Evolutionary conservation across 2,113 vertebrate genomes (phyloP).

Genomic region (Gallinago jamesoni): DNA sequence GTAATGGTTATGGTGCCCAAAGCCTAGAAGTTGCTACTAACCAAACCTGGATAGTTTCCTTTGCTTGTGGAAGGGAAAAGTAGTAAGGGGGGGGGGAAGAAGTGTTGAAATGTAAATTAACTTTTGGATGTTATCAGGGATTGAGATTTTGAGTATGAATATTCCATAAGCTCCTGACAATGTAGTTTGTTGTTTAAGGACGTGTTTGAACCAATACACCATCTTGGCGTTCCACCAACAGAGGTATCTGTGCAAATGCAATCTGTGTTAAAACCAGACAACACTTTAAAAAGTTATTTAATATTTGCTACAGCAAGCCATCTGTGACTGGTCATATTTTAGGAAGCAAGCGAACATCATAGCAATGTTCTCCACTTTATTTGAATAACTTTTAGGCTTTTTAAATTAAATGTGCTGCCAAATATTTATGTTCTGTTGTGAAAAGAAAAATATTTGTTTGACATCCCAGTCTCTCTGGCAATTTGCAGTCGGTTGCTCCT

Average conservation of each 20-base stretch:
- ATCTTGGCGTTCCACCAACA: slow-evolving; percentile 18
- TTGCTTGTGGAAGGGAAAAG: not conserved
- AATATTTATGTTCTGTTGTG: slow-evolving; percentile 66
- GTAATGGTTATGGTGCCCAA: not conserved
- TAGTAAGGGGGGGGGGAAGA: not conserved
- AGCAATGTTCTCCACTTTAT: not conserved
- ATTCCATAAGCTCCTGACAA: slow-evolving; percentile 29
- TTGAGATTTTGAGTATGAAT: slow-evolving; percentile 33
- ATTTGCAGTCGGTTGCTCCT: not conserved
- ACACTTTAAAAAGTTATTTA: slow-evolving; percentile 49
- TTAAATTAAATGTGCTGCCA: slow-evolving; percentile 50
- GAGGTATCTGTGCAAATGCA: slow-evolving; percentile 56
- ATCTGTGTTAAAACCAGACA: slow-evolving; percentile 52
- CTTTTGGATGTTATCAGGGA: slow-evolving; percentile 10
- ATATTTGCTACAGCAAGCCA: slow-evolving; percentile 62
- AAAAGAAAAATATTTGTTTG: slow-evolving; percentile 68
- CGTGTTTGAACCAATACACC: not conserved
- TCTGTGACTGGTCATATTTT: slow-evolving; percentile 71
- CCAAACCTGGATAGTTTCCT: not conserved
- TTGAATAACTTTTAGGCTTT: slow-evolving; percentile 52
- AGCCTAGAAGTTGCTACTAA: not conserved
- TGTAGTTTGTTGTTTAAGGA: slow-evolving; percentile 48
- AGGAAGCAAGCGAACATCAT: slow-evolving; percentile 31
- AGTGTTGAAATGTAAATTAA: slow-evolving; percentile 33
- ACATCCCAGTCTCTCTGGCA: slow-evolving; percentile 26